Base-by-base conservation (phyloP, 2,113 vertebrate species). In the Azemiops feae region DNA sequence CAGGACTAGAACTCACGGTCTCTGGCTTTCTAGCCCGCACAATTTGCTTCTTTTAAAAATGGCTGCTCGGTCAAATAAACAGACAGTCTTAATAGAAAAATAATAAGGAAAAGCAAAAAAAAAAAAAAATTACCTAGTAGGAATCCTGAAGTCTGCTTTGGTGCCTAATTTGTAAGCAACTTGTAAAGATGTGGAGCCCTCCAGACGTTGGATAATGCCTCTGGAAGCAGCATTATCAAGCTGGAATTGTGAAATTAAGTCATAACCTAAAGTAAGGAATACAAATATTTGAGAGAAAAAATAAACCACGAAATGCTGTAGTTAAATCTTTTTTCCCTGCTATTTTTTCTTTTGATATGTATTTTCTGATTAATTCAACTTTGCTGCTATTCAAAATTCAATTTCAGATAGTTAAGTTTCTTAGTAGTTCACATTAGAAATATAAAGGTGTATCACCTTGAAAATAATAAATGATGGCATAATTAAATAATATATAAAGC, bases 201-300 rank as follows among this genome's bases (percentile, higher is more conserved):
- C 94, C 20, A 99, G 96, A 91, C 95, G 98, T 94, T 98, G 98
- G 0, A 98, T 96, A 27, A 97, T 96, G 93, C 98, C 98, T 95
- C 97, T 98, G 87, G 98, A 98, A 89, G 98, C 98, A 95, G 98
- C 97, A 96, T 98, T 98, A 95, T 98, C 98, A 95, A 99, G 97
- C 94, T 98, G 98, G 96, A 99, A 99, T 97, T 99, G 98, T 93
- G 98, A 98, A 97, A 99, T 99, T 89, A 99, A 96, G 87, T 99
- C 98, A 98, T 99, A 99, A 30, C 98, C 98, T 99, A 90, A 7
- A 94, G 90, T 90, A 94, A 95, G 94, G 95, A 52, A 96, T 0
- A 87, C 1, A 10, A 0, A 18, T 91, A 60, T 89, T 60, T 69
- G 88, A n/a, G 34, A 10, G 22, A 94, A 87, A 64, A 74, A 30